Percentiles rank a stretch among this genome's conserved stretches.
phyloP scores from a whole-genome alignment of 2,113 vertebrate genomes.

The Tauraco erythrolophus region DNA sequence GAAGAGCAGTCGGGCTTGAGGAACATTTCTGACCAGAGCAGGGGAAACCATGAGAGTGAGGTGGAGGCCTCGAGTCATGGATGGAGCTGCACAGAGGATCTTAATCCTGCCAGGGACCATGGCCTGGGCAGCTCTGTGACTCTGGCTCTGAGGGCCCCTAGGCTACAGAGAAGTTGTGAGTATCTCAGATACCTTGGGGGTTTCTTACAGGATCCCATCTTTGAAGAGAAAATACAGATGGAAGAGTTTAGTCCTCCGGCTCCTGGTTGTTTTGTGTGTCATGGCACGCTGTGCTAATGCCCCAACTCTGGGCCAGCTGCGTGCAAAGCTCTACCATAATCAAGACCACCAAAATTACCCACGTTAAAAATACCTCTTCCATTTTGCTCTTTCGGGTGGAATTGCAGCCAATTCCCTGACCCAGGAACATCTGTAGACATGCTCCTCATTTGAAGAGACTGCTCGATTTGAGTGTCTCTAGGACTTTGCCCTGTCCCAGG shows the following conservation, averaged over 20 bases:
- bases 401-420: neutral
- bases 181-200: neutral
- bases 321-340: neutral
- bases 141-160: neutral
- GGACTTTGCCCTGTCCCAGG: neutral
- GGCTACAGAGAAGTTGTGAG: neutral
- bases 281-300: rapidly evolving
- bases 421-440: neutral
- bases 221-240: neutral
- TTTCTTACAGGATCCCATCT: neutral
- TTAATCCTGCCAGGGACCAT: neutral
- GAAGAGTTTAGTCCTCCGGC: neutral
- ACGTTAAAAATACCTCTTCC: neutral
- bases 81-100: neutral
- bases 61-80: neutral
- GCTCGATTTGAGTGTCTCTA: neutral
- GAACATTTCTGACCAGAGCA: neutral
- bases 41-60: neutral
- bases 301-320: neutral
- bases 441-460: neutral
- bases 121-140: neutral
- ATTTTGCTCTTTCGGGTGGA: neutral
- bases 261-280: neutral
- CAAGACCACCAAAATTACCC: neutral
- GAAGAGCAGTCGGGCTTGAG: neutral